phyloP scores from a whole-genome alignment of 2,797 vertebrate species.

The Brachyrhaphis roseni region DNA sequence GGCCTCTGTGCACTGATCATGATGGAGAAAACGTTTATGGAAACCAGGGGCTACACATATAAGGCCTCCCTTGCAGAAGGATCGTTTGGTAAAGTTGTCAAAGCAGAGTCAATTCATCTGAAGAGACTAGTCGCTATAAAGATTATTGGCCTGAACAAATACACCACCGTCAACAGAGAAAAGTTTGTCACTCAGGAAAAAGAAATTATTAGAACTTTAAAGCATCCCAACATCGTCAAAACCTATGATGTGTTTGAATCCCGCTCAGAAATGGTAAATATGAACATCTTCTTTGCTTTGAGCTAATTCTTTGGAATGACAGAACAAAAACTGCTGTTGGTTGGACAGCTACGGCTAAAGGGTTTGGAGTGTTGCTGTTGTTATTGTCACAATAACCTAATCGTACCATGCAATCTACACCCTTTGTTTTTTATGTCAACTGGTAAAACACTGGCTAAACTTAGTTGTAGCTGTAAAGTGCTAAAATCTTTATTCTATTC shows the following conservation, averaged over 20 bases:
- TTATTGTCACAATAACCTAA: neutral
- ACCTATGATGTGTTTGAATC: conserved; percentile 33
- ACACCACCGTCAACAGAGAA: neutral
- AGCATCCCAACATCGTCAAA: conserved; percentile 34
- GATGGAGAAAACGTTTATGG: conserved; percentile 18
- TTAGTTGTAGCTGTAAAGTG: neutral
- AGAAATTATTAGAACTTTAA: conserved; percentile 18
- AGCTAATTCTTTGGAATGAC: neutral
- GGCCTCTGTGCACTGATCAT: neutral
- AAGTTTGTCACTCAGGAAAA: conserved; percentile 33
- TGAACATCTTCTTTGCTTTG: neutral
- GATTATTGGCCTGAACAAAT: conserved; percentile 15
- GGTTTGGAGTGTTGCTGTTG: neutral
- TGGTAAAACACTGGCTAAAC: neutral
- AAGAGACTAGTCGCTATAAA: conserved; percentile 26
- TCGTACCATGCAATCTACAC: neutral
- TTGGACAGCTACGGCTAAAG: neutral
- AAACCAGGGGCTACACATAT: conserved; percentile 17
- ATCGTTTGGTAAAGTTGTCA: conserved; percentile 33
- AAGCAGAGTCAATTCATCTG: conserved; percentile 15
- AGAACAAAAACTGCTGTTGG: neutral
- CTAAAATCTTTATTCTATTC: too few relatives aligned
- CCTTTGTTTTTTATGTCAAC: neutral
- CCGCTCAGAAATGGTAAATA: conserved; percentile 14
- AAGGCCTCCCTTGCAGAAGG: conserved; percentile 23